These are phyloP conservation scores for Cataglyphis rosenhaueri DNA, from an alignment of 2,888 invertebrate species.

Conservation along the genomic window DNA sequence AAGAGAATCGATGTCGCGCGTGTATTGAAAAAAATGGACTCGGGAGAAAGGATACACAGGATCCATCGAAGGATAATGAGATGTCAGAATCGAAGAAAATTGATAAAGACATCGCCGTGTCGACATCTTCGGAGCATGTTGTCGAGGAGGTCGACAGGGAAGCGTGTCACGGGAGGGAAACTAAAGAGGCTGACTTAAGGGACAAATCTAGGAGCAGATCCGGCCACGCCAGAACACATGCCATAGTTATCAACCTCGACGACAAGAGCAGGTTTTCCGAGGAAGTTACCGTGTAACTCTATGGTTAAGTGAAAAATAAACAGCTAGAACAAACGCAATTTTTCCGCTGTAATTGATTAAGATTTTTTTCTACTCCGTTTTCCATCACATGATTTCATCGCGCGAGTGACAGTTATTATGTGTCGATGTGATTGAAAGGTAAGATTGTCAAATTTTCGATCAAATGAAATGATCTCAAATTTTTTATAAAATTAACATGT, in stretches of 20 bases:
- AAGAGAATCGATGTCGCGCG: conserved; percentile 60
- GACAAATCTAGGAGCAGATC: conserved; percentile 84
- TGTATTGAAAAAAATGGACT: conserved; percentile 68
- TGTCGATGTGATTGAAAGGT: background rate
- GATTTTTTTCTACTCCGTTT: background rate
- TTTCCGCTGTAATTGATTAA: background rate
- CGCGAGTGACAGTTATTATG: background rate
- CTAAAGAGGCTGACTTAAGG: conserved; percentile 83
- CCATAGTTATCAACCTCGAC: conserved; percentile 93
- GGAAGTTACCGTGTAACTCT: conserved; percentile 91
- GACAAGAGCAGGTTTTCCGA: conserved; percentile 93
- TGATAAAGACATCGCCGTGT: conserved; percentile 65
- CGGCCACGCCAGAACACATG: conserved; percentile 90
- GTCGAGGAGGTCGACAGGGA: conserved; percentile 67
- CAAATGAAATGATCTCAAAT: background rate
- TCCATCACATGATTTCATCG: background rate
- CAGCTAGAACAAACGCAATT: background rate
- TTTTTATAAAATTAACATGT: background rate
- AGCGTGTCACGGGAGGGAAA: conserved; percentile 79
- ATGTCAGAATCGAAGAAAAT: conserved; percentile 23
- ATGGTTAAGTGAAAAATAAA: conserved; percentile 27
- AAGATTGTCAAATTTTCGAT: background rate
- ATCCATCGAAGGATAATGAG: conserved; percentile 54
- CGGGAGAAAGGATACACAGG: conserved; percentile 51
- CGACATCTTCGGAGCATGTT: conserved; percentile 62